Evolutionary conservation across 2,797 vertebrate genomes (phyloP), one percentile per base, ranked within the genome.

Genomic region (Clarias laeviceps): DNA sequence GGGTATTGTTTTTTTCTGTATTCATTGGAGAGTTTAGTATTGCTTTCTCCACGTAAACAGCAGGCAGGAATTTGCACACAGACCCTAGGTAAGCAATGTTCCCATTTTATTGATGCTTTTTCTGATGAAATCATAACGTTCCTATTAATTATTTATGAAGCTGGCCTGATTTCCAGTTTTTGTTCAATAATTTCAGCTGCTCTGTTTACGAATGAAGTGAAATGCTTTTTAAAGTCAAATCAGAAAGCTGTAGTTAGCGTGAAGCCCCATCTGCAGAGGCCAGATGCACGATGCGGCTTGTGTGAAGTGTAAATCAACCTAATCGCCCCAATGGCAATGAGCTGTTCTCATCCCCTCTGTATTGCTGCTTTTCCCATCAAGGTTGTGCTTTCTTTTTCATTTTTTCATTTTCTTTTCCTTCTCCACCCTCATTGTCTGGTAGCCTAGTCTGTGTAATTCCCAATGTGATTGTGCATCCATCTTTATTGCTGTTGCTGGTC

Each of bases 1-100:
- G 88, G 88, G 86, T 82, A 72, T 88, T 86, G 40, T 88, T 89
- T 88, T 87, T 86, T 91, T 87, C 93, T 94, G 78, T 91, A 90
- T 84, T 86, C 82, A 87, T 89, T 91, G 88, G 90, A 89, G 80
- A 92, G 91, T 86, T 88, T 88, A 82, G 89, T 89, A 88, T 91
- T 81, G 89, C 61, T 88, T 91, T 89, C 40, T 90, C 82, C 64
- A 90, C 85, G 90, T 92, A 89, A 85, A 82, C 89, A 87, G 68
- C 84, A 90, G 90, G 90, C 86, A 90, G n/a, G 17, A 80, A 34
- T 83, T 90, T 86, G 77, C 89, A 89, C 87, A 88, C 56, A 88
- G 82, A 72, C 72, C 82, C 84, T 85, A 90, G 84, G 27, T 91
- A 64, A 87, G 82, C 85, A 86, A 74, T 82, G 85, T 90, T 93